Percentiles rank a stretch among this genome's conserved stretches.
Evolutionary conservation across 2,797 vertebrate genomes (phyloP).

Genomic region (Eupleurogrammus muticus): DNA sequence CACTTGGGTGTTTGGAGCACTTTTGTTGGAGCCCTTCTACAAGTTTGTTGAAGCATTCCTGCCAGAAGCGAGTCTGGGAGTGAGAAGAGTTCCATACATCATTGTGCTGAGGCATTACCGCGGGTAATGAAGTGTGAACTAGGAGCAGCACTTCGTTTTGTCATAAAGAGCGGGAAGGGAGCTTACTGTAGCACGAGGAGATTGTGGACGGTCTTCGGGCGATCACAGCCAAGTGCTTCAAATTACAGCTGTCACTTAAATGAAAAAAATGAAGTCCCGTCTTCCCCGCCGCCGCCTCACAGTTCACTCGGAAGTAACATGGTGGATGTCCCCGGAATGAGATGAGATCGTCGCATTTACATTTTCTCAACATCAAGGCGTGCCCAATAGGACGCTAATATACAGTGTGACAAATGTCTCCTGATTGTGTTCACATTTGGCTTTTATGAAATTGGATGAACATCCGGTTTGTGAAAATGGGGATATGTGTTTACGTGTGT

Average conservation of each 20-base stretch:
- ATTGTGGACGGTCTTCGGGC: constrained; percentile 80
- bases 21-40: constrained; percentile 67
- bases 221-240: constrained; percentile 69
- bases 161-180: constrained; percentile 78
- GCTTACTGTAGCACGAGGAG: constrained; percentile 66
- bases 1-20: constrained; percentile 47
- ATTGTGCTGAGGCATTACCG: constrained; percentile 83
- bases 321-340: constrained; percentile 4
- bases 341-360: background rate
- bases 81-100: constrained; percentile 82
- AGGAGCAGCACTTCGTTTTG: constrained; percentile 81
- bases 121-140: constrained; percentile 84
- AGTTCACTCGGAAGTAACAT: constrained; percentile 36
- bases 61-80: constrained; percentile 79
- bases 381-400: constrained; percentile 6
- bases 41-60: constrained; percentile 73
- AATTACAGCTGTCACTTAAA: constrained; percentile 74
- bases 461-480: background rate
- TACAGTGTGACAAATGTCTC: background rate
- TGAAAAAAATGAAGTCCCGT: constrained; percentile 44
- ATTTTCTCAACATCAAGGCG: constrained; percentile 9
- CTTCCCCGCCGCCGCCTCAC: constrained; percentile 22
- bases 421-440: background rate
- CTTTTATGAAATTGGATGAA: background rate
- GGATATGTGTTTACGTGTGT: background rate